Percentiles rank a stretch among this genome's conserved stretches.
Evolutionary conservation across 2,113 vertebrate species (phyloP).

Genomic region (Tenrec ecaudatus): DNA sequence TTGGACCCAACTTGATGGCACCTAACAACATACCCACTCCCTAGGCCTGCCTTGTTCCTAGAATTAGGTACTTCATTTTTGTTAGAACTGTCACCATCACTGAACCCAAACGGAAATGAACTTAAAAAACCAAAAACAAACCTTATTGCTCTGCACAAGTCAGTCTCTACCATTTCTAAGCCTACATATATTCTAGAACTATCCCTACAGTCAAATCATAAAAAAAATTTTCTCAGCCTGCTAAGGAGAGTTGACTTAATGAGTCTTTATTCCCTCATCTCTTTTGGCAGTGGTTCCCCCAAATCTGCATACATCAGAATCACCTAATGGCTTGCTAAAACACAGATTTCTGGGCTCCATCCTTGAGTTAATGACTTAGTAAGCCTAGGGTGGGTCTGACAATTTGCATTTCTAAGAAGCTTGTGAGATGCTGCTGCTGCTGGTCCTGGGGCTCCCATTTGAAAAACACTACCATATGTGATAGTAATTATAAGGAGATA

Average conservation of each 20-base stretch:
- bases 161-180: background rate
- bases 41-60: background rate
- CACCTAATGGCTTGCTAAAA: background rate
- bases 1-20: too few relatives aligned
- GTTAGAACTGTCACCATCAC: background rate
- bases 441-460: background rate
- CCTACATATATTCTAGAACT: background rate
- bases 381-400: background rate
- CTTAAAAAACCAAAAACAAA: background rate
- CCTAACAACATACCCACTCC: background rate
- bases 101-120: background rate
- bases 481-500: background rate
- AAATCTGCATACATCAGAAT: background rate
- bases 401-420: background rate
- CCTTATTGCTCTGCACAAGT: conserved; percentile 12
- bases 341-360: background rate
- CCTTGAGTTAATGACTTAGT: conserved; percentile 5
- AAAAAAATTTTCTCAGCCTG: background rate
- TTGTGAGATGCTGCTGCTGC: background rate
- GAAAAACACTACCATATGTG: background rate
- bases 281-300: background rate
- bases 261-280: background rate
- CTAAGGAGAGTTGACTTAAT: background rate
- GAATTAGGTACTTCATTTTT: conserved; percentile 24
- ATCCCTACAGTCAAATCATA: background rate